phyloP scores from a whole-genome alignment of 1,140 invertebrate genomes.

The Apolygus lucorum region DNA sequence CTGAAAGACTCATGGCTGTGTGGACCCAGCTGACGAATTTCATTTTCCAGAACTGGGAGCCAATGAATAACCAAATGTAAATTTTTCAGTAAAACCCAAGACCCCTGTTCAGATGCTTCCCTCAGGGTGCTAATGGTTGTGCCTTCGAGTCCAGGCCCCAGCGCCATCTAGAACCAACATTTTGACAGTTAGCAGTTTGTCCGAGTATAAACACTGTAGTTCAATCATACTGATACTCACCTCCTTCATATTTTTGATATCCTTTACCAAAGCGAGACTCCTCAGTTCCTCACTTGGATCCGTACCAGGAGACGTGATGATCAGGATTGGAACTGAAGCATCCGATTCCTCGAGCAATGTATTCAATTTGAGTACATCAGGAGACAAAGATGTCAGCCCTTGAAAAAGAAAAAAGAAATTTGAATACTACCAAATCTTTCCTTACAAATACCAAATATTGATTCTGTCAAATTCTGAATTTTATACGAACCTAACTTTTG shows the following conservation, averaged over 20 bases:
- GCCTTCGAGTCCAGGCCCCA: constrained; percentile 65
- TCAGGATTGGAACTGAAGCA: constrained; percentile 58
- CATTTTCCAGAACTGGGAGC: constrained; percentile 63
- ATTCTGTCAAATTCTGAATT: background rate
- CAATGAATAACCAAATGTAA: constrained; percentile 75
- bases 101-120: constrained; percentile 45
- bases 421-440: too few relatives aligned
- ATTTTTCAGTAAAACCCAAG: constrained; percentile 80
- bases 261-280: constrained; percentile 45
- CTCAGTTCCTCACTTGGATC: constrained; percentile 74
- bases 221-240: background rate
- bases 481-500: constrained; percentile 50
- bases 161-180: constrained; percentile 50
- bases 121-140: constrained; percentile 45
- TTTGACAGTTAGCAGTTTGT: too few relatives aligned
- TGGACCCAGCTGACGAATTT: constrained; percentile 49
- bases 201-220: too few relatives aligned
- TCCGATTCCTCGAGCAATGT: constrained; percentile 50
- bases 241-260: constrained; percentile 1
- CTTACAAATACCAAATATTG: too few relatives aligned
- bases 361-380: constrained; percentile 51
- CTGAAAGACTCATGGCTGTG: constrained; percentile 50
- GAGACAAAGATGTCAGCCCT: constrained; percentile 53
- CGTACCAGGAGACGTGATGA: constrained; percentile 63
- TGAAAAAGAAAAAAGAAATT: too few relatives aligned